Evolutionary conservation across 2,888 invertebrate genomes (phyloP), one percentile per base, ranked within the genome.

Genomic region (Melolontha melolontha): DNA sequence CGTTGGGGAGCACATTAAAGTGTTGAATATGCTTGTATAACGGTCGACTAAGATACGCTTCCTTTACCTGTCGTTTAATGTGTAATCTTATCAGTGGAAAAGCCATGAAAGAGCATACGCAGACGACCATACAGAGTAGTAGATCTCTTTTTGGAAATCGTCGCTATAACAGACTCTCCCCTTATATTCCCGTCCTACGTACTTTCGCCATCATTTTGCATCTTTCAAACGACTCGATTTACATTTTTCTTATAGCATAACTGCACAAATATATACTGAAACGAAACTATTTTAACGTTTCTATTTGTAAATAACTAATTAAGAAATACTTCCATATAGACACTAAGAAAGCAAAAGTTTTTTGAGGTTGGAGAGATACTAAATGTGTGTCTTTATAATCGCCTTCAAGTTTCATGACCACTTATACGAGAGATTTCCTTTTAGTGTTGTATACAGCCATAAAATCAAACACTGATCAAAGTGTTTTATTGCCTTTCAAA

Each of bases 51-150:
- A 41, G 51, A 51, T 52, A 52, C 52, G 51, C 52, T 51, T 40
- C 51, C 57, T 57, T 57, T 47, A 64, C 64, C 64, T 64, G 64
- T 64, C 64, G 41, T 64, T 64, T 64, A 64, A 64, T 52, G 64
- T 44, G 52, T 64, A 64, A 64, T 64, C 64, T 64, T 64, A 64
- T 64, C 64, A 64, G 52, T 41, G 52, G 44, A 41, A 42, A 16
- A 12, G 51, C 59, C 64, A 29, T 41, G 52, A 52, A 52, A 64
- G 49, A 12, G 47, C 27, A 10, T 10, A 22, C 51, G 14, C 14
- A 14, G 51, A n/a, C 51, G 41, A 17, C 27, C 14, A 22, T 12
- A 49, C 59, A 16, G 29, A 11, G 29, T 11, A 12, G 41, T 14
- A 11, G 55, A 14, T 27, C 40, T 41, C 41, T 40, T 55, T 55